These are phyloP conservation scores for Lasioglossum baleicum DNA, from an alignment of 1,140 invertebrate genomes.

Conservation along the genomic window DNA sequence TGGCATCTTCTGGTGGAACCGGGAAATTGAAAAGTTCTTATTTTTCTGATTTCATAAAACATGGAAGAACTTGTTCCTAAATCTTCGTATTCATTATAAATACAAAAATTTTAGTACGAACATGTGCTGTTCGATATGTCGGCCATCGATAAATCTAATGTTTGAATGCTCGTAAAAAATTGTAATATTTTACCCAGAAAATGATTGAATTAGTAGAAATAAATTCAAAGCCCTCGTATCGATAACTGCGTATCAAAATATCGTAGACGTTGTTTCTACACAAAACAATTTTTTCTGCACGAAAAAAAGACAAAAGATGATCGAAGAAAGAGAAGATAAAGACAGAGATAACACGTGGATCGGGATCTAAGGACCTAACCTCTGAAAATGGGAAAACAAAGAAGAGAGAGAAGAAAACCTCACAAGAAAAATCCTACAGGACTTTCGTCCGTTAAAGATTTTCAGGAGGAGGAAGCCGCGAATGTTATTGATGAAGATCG, in stretches of 20 bases:
- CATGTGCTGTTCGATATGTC: no score
- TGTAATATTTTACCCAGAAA: no score
- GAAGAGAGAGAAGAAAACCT: slow-evolving; percentile 60
- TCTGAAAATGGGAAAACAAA: slow-evolving; percentile 74
- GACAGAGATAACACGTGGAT: not conserved
- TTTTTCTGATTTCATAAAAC: no score
- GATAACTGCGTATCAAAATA: not conserved
- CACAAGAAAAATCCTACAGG: slow-evolving; percentile 71
- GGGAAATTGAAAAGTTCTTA: no score
- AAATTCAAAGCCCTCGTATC: no score
- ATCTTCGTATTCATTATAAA: not conserved
- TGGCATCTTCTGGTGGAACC: no score
- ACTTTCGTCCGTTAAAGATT: slow-evolving; percentile 66
- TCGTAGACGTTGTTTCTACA: not conserved
- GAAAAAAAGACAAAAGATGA: not conserved
- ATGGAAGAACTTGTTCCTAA: not conserved
- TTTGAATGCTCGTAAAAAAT: no score
- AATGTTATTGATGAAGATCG: slow-evolving; percentile 49
- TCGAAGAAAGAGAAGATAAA: not conserved
- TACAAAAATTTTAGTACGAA: no score
- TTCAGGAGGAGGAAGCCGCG: slow-evolving; percentile 62
- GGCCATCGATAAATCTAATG: no score
- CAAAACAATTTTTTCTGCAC: not conserved
- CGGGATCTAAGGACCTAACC: not conserved
- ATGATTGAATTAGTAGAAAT: no score